Conservation (phyloP, 1,140 invertebrate genomes). For the Ceratoteleas bidentatus region DNA sequence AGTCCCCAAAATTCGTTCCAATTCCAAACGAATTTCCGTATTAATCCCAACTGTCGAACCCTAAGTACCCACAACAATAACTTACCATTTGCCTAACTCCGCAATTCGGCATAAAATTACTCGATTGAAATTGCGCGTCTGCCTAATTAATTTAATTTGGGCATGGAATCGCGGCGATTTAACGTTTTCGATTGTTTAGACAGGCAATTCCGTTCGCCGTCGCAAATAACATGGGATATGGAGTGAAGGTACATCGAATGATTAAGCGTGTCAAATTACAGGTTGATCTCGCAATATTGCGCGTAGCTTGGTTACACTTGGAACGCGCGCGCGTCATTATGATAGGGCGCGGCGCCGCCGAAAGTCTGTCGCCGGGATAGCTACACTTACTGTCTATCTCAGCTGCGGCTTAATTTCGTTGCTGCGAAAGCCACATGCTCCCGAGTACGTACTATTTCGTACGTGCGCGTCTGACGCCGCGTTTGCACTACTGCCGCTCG, state of each 20-base stretch:
- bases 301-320: slow-evolving; percentile 48
- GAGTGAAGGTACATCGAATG: slow-evolving; percentile 25
- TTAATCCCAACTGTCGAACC: too few species aligned
- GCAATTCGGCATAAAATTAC: not conserved
- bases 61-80: too few species aligned
- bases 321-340: slow-evolving; percentile 45
- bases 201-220: slow-evolving; percentile 1
- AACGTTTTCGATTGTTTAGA: slow-evolving; percentile 2
- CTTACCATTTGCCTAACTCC: not conserved
- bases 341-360: slow-evolving; percentile 22
- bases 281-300: slow-evolving; percentile 48
- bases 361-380: slow-evolving; percentile 49
- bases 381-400: slow-evolving; percentile 58
- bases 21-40: too few species aligned
- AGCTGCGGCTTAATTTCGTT: slow-evolving; percentile 57
- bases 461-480: slow-evolving; percentile 44
- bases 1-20: too few species aligned
- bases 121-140: not conserved
- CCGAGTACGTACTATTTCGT: slow-evolving; percentile 29
- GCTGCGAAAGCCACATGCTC: slow-evolving; percentile 41
- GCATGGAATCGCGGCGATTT: not conserved
- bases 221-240: slow-evolving; percentile 30
- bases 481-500: slow-evolving; percentile 23
- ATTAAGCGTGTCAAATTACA: slow-evolving; percentile 54
- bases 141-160: not conserved